Evolutionary conservation across 2,797 vertebrate species (phyloP).

Genomic region (Mallotus villosus): DNA sequence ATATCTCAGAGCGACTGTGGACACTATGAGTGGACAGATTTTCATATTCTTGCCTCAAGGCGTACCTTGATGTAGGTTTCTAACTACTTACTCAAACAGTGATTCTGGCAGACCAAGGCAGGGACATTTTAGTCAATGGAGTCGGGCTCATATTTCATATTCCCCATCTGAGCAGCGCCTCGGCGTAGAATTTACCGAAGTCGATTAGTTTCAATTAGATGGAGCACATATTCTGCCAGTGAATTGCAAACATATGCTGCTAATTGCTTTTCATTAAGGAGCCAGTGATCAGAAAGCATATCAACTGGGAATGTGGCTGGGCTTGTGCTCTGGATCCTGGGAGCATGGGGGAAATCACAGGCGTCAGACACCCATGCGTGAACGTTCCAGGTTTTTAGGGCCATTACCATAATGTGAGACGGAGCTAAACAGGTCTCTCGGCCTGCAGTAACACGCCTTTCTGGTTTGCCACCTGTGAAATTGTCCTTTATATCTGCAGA

Average conservation of each 20-base stretch:
- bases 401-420: slow-evolving; percentile 54
- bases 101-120: slow-evolving; percentile 19
- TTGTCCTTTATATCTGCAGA: slow-evolving; percentile 44
- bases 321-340: slow-evolving; percentile 37
- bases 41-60: slow-evolving; percentile 10
- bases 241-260: slow-evolving; percentile 58
- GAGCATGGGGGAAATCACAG: slow-evolving; percentile 36
- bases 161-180: slow-evolving; percentile 3
- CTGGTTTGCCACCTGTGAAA: slow-evolving; percentile 46
- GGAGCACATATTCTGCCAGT: slow-evolving; percentile 37
- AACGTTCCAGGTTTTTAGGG: slow-evolving; percentile 44
- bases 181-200: slow-evolving; percentile 33
- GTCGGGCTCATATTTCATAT: slow-evolving; percentile 1
- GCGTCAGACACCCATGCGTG: slow-evolving; percentile 61
- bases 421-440: slow-evolving; percentile 40
- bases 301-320: slow-evolving; percentile 43
- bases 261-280: slow-evolving; percentile 67
- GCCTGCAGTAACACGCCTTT: slow-evolving; percentile 43
- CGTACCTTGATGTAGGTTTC: neutral
- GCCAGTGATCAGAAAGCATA: slow-evolving; percentile 53
- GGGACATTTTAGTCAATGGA: slow-evolving; percentile 1
- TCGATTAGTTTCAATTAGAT: slow-evolving; percentile 50
- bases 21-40: neutral
- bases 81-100: neutral
- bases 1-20: neutral